A percentile compares a stretch with the other conserved stretches of the same genome.
Conservation (phyloP, 1,140 invertebrate genomes). For the Melitaea cinxia region DNA sequence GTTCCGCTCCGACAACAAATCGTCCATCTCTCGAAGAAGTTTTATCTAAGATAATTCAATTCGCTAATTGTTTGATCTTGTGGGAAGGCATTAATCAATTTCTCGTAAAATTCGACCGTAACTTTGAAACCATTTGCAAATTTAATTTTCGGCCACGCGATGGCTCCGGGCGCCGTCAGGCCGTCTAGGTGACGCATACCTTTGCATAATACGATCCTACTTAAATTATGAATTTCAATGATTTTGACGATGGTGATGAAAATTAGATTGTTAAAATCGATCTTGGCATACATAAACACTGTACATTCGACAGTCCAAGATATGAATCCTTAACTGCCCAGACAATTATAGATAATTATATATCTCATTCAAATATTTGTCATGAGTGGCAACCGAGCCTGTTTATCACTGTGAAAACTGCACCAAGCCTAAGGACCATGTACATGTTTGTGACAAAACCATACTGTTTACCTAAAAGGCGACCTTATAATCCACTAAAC, state of each 20-base stretch:
- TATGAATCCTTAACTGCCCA: too few species aligned
- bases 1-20: slow-evolving; percentile 36
- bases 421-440: too few species aligned
- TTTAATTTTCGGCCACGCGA: slow-evolving; percentile 54
- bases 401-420: too few species aligned
- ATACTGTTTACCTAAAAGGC: too few species aligned
- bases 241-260: slow-evolving; percentile 49
- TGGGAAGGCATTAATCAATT: slow-evolving; percentile 68
- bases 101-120: slow-evolving; percentile 65
- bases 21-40: slow-evolving; percentile 40
- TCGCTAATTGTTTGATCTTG: slow-evolving; percentile 71
- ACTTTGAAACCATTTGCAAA: slow-evolving; percentile 64
- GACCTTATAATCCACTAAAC: too few species aligned
- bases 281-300: slow-evolving; percentile 15
- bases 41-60: slow-evolving; percentile 64
- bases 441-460: too few species aligned
- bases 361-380: too few species aligned
- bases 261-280: slow-evolving; percentile 37
- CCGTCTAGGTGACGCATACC: slow-evolving; percentile 38
- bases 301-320: too few species aligned
- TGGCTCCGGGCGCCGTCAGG: slow-evolving; percentile 20
- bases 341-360: neutral
- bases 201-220: slow-evolving; percentile 61
- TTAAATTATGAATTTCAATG: slow-evolving; percentile 62
- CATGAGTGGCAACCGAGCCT: too few species aligned